Base-by-base conservation (phyloP, 1,140 invertebrate genomes). In the Hesperophylax magnus region DNA sequence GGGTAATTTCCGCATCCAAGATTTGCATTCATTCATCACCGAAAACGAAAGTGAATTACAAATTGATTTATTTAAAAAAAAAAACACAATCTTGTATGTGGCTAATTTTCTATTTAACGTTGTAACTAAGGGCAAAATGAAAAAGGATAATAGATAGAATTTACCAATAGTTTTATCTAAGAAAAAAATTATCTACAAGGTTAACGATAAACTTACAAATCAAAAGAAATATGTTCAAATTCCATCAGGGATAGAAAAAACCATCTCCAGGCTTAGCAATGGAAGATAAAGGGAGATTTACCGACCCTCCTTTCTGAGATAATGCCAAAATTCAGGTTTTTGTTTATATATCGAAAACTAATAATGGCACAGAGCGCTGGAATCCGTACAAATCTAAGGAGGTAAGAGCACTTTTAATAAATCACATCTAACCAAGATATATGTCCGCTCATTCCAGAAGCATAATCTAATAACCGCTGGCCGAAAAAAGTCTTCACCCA, bases 261-360 rank as follows among this genome's bases (percentile, higher is more conserved):
- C 34, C 76, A 82, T 74, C 69, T 22, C 54, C 63, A 47, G 61
- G 78, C 78, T 82, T 80, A 80, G 67, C 69, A 65, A 80, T 80
- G 67, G 52, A 52, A 82, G 81, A 82, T 82, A 82, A 82, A 79
- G 71, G 65, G 60, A 82, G 81, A 82, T 82, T 82, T 82, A 82
- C 63, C 80, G 58, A 53, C 22, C 78, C 18, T 34, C 56, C 56
- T 47, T 74, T 15, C 63, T 24, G 56, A 78, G 74, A 82, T 80
- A 82, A 80, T 79, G 67, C 78, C 78, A 58, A 75, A 74, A 22
- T 79, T 74, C 69, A 31, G 71, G 54, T 61, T 79, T 79, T 47
- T 79, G 78, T 79, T 79, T 74, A 79, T 79, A 78, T 27, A 71
- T 75, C 71, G 52, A 75, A 75, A 75, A 75, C 71, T 75, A 75